Evolutionary conservation across 2,113 vertebrate species (phyloP).

Genomic region (Brienomyrus brachyistius): DNA sequence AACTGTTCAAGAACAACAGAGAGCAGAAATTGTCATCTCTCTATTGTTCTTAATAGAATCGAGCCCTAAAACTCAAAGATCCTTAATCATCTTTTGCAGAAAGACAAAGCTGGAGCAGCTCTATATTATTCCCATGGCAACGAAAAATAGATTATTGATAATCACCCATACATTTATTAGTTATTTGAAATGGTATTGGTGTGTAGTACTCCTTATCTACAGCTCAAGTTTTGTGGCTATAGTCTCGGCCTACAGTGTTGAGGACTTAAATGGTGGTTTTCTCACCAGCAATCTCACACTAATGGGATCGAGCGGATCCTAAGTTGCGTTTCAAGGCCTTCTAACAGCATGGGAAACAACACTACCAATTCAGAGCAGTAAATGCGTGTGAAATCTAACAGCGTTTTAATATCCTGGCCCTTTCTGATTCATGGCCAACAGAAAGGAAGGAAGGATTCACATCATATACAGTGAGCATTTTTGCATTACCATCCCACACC

Average conservation of each 20-base stretch:
- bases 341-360: background rate
- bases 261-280: background rate
- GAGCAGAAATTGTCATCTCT: background rate
- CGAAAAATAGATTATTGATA: conserved; percentile 15
- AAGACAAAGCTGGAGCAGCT: conserved; percentile 29
- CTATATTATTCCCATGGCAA: conserved; percentile 44
- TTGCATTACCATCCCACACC: background rate
- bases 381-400: background rate
- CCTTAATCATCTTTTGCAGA: conserved; percentile 45
- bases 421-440: background rate
- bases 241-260: background rate
- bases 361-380: background rate
- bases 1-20: background rate
- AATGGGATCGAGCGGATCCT: background rate
- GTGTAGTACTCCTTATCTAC: background rate
- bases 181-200: background rate
- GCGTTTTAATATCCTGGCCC: background rate
- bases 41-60: background rate
- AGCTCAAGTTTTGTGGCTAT: background rate
- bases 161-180: background rate
- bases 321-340: background rate
- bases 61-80: conserved; percentile 42
- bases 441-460: background rate
- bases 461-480: background rate
- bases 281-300: background rate